Evolutionary conservation across 2,113 vertebrate genomes (phyloP).

Genomic region (Apeltes quadracus): DNA sequence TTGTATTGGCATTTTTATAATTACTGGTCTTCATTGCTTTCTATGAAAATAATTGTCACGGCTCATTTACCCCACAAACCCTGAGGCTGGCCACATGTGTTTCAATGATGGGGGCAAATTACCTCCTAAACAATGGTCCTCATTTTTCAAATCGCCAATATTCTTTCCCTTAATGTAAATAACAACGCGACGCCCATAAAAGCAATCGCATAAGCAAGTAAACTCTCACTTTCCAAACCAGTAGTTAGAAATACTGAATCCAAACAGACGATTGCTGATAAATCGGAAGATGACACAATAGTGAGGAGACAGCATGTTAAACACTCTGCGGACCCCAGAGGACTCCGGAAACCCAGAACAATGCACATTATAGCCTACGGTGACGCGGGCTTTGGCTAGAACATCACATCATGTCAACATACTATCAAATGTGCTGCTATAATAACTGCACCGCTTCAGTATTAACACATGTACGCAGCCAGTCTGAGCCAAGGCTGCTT

Average conservation of each 20-base stretch:
- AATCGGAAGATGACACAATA: slow-evolving; percentile 35
- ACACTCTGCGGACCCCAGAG: slow-evolving; percentile 47
- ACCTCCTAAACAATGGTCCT: slow-evolving; percentile 62
- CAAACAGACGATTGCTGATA: slow-evolving; percentile 38
- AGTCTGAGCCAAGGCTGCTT: slow-evolving; percentile 62
- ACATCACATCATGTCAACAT: slow-evolving; percentile 70
- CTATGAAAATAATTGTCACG: slow-evolving; percentile 86
- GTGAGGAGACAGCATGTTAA: slow-evolving; percentile 52
- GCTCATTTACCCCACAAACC: slow-evolving; percentile 81
- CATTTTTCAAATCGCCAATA: slow-evolving; percentile 54
- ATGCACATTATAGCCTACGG: slow-evolving; percentile 38
- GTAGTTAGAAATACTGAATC: slow-evolving; percentile 18
- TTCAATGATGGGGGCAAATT: slow-evolving; percentile 69
- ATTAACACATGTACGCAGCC: slow-evolving; percentile 66
- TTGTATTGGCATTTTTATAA: slow-evolving; percentile 87
- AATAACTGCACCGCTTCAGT: slow-evolving; percentile 69
- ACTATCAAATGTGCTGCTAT: slow-evolving; percentile 69
- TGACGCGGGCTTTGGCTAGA: slow-evolving; percentile 57
- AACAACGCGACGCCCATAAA: slow-evolving; percentile 21
- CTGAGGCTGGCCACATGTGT: slow-evolving; percentile 72
- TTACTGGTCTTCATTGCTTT: slow-evolving; percentile 86
- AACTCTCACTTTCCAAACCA: neutral
- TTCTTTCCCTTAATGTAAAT: slow-evolving; percentile 42
- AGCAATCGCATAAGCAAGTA: slow-evolving; percentile 16
- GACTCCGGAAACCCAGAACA: slow-evolving; percentile 53